Evolutionary conservation across 2,797 vertebrate genomes (phyloP), one percentile per base, ranked within the genome.

Genomic region (Leptoclinus maculatus): DNA sequence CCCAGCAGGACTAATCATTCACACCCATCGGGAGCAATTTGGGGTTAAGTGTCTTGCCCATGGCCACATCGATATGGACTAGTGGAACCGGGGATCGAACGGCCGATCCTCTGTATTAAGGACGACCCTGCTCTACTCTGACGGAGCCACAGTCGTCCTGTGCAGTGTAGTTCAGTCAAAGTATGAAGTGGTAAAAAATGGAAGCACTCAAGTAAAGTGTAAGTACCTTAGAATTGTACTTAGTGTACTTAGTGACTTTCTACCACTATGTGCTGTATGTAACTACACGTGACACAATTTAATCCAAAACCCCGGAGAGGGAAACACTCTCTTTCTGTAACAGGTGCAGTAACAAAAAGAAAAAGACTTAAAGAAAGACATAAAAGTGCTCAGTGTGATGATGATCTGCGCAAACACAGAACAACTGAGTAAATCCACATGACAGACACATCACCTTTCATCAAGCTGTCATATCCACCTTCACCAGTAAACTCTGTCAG

Each of bases 401-500:
- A 69, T 58, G 80, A 74, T 67, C 74, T 82, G 76, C 63, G 43
- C 64, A 57, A 74, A 80, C 56, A 54, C 9, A 63, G 43, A 71
- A 38, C 41, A 49, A n/a, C 59, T 59, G 51, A 68, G 64, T 59
- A 66, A 66, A 79, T 43, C 39, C 65, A 51, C 76, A 27, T 72
- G 79, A 83, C 58, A 67, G 80, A 83, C 21, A 21, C 58, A 66
- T 75, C 74, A 6, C 71, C 79, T 84, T 49, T 87, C 87, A 67
- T 80, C 79, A 65, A 81, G 21, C 82, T 77, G 85, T 84, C 85
- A 83, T 59, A 79, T 82, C 83, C 84, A 84, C 62, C 56, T 59
- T 65, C 70, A 65, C 59, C 75, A 75, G 21, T 64, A 71, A 82
- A 71, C 45, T 27, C 38, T 66, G 79, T 78, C 60, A 66, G 67